Base-by-base conservation (phyloP, 1,140 invertebrate species). In the Aleiodes sp. region DNA sequence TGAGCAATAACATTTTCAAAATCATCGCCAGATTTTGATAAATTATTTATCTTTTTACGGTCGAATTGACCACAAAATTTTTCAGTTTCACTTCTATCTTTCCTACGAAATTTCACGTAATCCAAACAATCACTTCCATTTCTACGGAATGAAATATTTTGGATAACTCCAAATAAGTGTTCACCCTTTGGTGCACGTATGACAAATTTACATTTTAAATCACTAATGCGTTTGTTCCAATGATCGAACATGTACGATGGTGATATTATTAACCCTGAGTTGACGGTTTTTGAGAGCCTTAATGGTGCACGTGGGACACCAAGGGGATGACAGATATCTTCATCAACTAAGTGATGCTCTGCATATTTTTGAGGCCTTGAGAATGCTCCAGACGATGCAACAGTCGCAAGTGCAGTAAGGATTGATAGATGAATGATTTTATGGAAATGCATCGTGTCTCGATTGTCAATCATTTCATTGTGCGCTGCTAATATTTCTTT, bases 151-250 rank as follows among this genome's bases (percentile, higher is more conserved):
- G 75, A 76, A 73, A 83, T 77, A 31, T 69, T 78, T 39, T 84
- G 82, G 21, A 84, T 74, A 2, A 83, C 80, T n/a, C 74, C 80
- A 19, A 83, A 80, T 1, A 84, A 33, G 4, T 78, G 75, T 8
- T 75, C 70, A 0, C 62, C 70, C 35, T 77, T 76, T 0, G 24
- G 21, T 4, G 76, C 66, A 64, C 73, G 77, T 26, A 82, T 63
- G 4, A 66, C 65, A 37, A 79, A 84, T 24, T 70, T 80, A 26
- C 82, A 84, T 4, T 41, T n/a, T 43, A 76, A 70, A 63, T 78
- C 65, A 0, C 2, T 14, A 2, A 21, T 35, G 12, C 33, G 68
- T 4, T 75, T 63, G 0, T 9, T 1, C 80, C 78, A 81, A 6
- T 16, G 46, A 6, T 80, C 72, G 43, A 83, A 79, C 12, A 74